These are phyloP conservation scores for Gambusia yucatana DNA, from an alignment of 2,797 vertebrate species.

Conservation along the genomic window DNA sequence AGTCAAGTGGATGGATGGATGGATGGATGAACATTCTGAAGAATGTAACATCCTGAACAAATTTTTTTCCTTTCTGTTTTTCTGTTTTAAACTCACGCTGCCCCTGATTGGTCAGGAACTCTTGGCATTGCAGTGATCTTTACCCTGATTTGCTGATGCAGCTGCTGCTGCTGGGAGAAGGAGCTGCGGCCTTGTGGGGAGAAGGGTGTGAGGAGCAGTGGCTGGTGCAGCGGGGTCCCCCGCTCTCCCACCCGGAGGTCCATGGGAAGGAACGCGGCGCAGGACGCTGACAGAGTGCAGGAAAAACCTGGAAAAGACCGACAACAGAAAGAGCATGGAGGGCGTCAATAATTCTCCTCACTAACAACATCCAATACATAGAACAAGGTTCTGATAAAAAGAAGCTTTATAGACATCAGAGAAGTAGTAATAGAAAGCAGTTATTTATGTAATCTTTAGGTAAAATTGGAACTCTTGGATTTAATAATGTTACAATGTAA, in stretches of 20 bases:
- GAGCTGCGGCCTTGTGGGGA: slow-evolving; percentile 70
- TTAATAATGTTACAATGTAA: background rate
- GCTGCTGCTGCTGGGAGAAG: slow-evolving; percentile 78
- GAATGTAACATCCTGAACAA: background rate
- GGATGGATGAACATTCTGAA: background rate
- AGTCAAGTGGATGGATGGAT: background rate
- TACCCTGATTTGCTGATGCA: slow-evolving; percentile 83
- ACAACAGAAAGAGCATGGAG: background rate
- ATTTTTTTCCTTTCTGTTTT: background rate
- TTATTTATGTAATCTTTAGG: background rate
- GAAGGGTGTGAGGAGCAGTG: slow-evolving; percentile 85
- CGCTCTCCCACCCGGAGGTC: slow-evolving; percentile 94
- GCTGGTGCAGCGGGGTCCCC: slow-evolving; percentile 85
- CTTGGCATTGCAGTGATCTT: background rate
- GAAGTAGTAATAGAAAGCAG: background rate
- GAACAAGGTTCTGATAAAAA: background rate
- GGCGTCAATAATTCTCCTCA: background rate
- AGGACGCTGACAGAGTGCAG: slow-evolving; percentile 43
- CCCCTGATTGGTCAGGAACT: background rate
- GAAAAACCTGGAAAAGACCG: slow-evolving; percentile 61
- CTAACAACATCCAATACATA: background rate
- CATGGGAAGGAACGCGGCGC: slow-evolving; percentile 85
- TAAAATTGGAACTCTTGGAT: background rate
- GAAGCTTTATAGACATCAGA: background rate
- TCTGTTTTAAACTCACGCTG: background rate